phyloP scores from a whole-genome alignment of 2,888 invertebrate genomes.

The Lasiommata megera region DNA sequence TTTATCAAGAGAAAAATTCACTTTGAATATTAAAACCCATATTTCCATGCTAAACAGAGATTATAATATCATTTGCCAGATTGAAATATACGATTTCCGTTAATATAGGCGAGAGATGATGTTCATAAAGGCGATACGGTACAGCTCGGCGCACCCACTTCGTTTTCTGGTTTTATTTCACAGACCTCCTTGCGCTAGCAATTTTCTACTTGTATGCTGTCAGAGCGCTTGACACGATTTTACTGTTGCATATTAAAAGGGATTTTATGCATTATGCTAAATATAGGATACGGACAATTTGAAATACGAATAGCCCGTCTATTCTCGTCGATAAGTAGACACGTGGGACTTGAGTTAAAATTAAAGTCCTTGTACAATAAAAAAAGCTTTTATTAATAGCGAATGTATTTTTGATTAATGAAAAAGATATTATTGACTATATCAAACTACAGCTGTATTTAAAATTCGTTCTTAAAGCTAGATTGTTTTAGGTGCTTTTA shows the following conservation, averaged over 20 bases:
- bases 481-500: no score
- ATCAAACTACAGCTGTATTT: no score
- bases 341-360: no score
- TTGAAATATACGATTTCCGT: conserved; percentile 22
- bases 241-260: conserved; percentile 36
- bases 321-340: not conserved
- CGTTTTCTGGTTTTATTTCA: conserved; percentile 35
- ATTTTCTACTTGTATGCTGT: conserved; percentile 43
- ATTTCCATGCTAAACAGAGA: conserved; percentile 26
- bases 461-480: no score
- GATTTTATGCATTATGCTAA: conserved; percentile 25
- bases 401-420: no score
- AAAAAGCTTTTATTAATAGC: no score
- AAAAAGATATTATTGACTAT: no score
- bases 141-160: conserved; percentile 44
- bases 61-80: conserved; percentile 26
- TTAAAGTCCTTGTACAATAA: no score
- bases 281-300: conserved; percentile 26
- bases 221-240: conserved; percentile 45
- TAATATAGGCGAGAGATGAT: conserved; percentile 28
- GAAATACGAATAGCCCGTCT: not conserved
- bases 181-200: conserved; percentile 42
- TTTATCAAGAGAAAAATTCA: conserved; percentile 12
- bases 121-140: conserved; percentile 35
- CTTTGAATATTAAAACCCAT: conserved; percentile 24